Evolutionary conservation across 2,113 vertebrate species (phyloP).

Genomic region (Oenanthe melanoleuca): DNA sequence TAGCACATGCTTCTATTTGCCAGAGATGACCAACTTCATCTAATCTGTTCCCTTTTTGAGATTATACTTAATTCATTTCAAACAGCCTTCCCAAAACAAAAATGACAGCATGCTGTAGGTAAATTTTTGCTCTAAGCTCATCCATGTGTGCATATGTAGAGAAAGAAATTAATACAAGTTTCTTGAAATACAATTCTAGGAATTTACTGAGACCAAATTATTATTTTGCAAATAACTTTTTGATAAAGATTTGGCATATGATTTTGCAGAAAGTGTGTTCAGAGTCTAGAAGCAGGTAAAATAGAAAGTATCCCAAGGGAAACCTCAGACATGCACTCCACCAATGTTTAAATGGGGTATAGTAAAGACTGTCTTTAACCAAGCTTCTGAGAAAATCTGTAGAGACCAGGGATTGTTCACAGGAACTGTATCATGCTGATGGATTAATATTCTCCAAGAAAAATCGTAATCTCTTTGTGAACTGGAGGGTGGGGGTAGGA

Average conservation of each 20-base stretch:
- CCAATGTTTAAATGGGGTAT: neutral
- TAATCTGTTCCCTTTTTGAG: neutral
- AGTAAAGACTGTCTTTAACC: neutral
- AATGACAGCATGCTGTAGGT: rapidly evolving
- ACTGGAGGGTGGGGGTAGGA: neutral
- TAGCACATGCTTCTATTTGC: neutral
- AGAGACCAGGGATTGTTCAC: neutral
- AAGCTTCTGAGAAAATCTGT: neutral
- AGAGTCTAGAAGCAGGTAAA: neutral
- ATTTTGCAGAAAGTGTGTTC: neutral
- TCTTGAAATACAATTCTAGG: neutral
- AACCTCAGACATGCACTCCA: neutral
- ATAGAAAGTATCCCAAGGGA: neutral
- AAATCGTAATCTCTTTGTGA: neutral
- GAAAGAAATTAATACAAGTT: neutral
- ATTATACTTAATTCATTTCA: neutral
- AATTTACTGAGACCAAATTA: neutral
- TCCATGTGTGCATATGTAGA: rapidly evolving
- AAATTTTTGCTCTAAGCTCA: neutral
- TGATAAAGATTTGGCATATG: too few species aligned
- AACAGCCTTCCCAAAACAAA: neutral
- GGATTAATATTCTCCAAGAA: neutral
- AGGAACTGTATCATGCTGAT: neutral
- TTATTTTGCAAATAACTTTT: too few species aligned
- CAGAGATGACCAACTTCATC: neutral